Evolutionary conservation across 2,797 vertebrate species (phyloP).

Genomic region (Pelodytes ibericus): DNA sequence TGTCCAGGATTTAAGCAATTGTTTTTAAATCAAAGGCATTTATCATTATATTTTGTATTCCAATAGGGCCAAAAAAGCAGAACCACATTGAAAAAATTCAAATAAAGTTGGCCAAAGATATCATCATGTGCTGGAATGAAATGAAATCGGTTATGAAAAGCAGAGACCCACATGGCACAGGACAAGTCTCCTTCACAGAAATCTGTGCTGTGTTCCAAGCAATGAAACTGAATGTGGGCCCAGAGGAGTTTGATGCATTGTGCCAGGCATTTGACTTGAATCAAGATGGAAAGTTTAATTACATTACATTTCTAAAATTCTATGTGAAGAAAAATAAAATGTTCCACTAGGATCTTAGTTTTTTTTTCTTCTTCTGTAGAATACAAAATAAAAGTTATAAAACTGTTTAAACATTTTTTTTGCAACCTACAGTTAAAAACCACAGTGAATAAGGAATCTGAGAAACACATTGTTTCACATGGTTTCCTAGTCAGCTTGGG

Average conservation of each 20-base stretch:
- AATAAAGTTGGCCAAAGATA: conserved; percentile 28
- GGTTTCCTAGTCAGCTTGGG: too few species aligned
- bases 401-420: too few species aligned
- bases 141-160: conserved; percentile 49
- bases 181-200: conserved; percentile 45
- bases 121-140: conserved; percentile 52
- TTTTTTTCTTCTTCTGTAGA: not conserved
- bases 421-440: not conserved
- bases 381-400: not conserved
- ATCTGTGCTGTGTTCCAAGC: conserved; percentile 47
- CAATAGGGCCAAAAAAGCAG: conserved; percentile 8
- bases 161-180: conserved; percentile 49
- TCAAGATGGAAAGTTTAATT: conserved; percentile 53
- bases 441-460: too few species aligned
- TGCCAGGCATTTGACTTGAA: conserved; percentile 52
- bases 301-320: conserved; percentile 53
- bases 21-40: too few species aligned
- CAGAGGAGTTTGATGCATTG: conserved; percentile 48
- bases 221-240: conserved; percentile 36
- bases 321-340: conserved; percentile 35
- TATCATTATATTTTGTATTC: not conserved
- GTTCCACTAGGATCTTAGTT: not conserved
- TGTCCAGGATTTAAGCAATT: too few species aligned
- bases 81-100: conserved; percentile 35
- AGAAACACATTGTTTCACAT: too few species aligned